Conservation (phyloP, 1,140 invertebrate genomes). For the Brachionus koreanus region DNA sequence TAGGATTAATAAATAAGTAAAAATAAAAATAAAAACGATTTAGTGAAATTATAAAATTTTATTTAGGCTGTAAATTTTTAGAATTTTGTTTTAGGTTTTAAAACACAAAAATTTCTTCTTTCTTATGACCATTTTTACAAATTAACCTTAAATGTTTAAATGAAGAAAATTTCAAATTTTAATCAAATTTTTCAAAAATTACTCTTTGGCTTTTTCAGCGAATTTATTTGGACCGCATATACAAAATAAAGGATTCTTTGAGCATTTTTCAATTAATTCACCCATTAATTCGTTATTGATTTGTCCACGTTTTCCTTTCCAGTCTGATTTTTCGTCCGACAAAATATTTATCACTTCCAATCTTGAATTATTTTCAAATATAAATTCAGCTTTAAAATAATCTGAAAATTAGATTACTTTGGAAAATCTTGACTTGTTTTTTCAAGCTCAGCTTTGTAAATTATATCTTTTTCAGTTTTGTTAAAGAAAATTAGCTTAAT, state of each 20-base stretch:
- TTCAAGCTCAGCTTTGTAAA: not conserved
- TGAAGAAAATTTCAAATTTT: not conserved
- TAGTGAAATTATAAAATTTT: not conserved
- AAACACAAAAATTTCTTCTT: not conserved
- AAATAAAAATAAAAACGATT: no score
- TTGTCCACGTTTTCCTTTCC: slow-evolving; percentile 6
- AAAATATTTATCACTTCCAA: slow-evolving; percentile 8
- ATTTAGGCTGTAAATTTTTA: not conserved
- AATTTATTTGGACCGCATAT: slow-evolving; percentile 39
- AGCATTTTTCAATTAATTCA: not conserved
- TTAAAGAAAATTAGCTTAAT: slow-evolving; percentile 41
- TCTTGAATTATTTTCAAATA: not conserved
- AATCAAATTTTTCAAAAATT: not conserved
- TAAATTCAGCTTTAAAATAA: not conserved
- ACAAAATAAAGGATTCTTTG: not conserved
- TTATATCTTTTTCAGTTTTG: slow-evolving; percentile 37
- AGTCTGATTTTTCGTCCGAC: not conserved
- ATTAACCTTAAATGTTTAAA: not conserved
- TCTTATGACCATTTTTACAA: not conserved
- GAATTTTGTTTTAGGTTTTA: not conserved
- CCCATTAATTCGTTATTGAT: not conserved
- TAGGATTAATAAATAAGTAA: no score
- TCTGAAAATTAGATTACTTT: not conserved
- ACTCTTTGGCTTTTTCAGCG: slow-evolving; percentile 9
- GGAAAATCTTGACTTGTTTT: not conserved